Base-by-base conservation (phyloP, 1,140 invertebrate species). In the Adoxophyes honmai region DNA sequence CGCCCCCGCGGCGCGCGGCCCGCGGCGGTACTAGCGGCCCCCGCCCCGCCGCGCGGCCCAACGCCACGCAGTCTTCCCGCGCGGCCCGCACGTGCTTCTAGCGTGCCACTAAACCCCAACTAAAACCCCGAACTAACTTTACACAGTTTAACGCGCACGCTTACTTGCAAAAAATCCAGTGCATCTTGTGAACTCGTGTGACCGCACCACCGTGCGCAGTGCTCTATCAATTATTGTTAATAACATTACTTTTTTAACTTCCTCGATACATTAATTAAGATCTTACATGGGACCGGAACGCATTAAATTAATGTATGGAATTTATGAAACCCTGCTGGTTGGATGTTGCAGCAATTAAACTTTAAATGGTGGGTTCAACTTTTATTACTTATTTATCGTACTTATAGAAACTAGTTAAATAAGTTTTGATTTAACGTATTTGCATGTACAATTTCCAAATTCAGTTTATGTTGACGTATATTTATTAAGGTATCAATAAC, bases 61-160 rank as follows among this genome's bases (percentile, higher is more conserved):
- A 69, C 84, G 85, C 85, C 85, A 88, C 85, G 85, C 85, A 88
- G 85, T 88, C 85, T 88, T 88, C 80, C 81, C 82, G 82, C 85
- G 85, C 81, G 77, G 70, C 52, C 73, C 82, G 76, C 83, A 85
- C 85, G 81, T 88, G 85, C 75, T 71, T 75, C 76, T 78, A 81
- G 81, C 76, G 79, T 78, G 71, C 70, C 66, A 73, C 66, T 37
- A 73, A 66, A 57, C 63, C 60, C 52, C 56, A 37, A 55, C 34
- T 59, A 52, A 37, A 36, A 56, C 62, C 57, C 66, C 66, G 70
- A 68, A 68, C 59, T 60, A 73, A 68, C 62, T 71, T 53, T 39
- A 72, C 70, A 62, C 67, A 74, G 64, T 55, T 59, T 28, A 28
- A 28, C 21, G 21, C 21, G 21, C 21, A 28, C 21, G 21, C 21